Percentiles rank a stretch among this genome's conserved stretches.
Conservation (phyloP, 2,797 vertebrate genomes). For the Macropus fuliginosus region DNA sequence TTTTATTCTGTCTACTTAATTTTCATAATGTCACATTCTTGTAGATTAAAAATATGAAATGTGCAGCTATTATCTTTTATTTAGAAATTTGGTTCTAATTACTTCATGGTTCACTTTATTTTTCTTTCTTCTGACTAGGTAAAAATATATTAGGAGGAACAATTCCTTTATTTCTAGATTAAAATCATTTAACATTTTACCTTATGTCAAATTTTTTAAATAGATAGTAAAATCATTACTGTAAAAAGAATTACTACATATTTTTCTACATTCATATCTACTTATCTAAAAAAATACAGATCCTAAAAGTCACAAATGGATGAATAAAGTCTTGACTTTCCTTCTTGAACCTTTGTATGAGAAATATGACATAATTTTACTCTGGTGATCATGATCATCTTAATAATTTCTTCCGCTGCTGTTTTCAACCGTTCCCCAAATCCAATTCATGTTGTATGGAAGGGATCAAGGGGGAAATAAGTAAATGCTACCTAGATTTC, state of each 20-base stretch:
- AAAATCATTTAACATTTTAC: not conserved
- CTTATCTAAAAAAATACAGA: not conserved
- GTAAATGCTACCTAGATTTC: not conserved
- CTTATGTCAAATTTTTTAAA: not conserved
- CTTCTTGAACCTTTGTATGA: not conserved
- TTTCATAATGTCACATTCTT: not conserved
- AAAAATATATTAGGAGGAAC: not conserved
- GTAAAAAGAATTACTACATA: not conserved
- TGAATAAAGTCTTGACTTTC: not conserved
- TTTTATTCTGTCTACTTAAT: not conserved
- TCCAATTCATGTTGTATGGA: not conserved
- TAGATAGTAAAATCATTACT: not conserved
- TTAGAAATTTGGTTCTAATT: not conserved
- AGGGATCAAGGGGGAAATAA: not conserved
- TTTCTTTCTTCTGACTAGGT: not conserved
- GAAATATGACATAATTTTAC: not conserved
- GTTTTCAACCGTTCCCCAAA: not conserved
- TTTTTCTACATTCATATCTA: not conserved
- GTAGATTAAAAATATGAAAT: not conserved
- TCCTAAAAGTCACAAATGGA: not conserved
- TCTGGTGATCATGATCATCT: not conserved
- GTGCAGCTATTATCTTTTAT: not conserved
- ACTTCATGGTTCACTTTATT: not conserved
- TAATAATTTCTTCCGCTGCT: not conserved
- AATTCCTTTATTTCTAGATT: not conserved